phyloP scores from a whole-genome alignment of 2,797 vertebrate genomes.

The Pangasius krempfi region DNA sequence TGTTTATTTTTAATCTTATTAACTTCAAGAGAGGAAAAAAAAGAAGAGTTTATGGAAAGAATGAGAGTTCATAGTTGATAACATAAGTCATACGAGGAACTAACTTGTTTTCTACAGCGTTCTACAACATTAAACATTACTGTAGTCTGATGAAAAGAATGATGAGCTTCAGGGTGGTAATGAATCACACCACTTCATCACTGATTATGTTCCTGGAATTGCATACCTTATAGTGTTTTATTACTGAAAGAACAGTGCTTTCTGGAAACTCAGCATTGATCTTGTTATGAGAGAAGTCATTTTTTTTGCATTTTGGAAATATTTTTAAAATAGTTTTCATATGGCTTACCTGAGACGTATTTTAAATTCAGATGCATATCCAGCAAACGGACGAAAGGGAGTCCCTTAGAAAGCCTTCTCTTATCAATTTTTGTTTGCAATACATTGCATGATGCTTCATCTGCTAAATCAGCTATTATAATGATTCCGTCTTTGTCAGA shows the following conservation, averaged over 20 bases:
- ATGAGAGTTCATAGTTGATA: background rate
- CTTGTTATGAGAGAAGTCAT: background rate
- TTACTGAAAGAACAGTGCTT: background rate
- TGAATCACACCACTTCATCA: background rate
- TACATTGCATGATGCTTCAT: slow-evolving; percentile 36
- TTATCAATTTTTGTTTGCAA: slow-evolving; percentile 5
- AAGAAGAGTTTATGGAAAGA: background rate
- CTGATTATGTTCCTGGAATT: background rate
- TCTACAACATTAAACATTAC: background rate
- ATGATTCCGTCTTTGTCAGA: background rate
- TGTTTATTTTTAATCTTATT: background rate
- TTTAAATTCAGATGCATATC: background rate
- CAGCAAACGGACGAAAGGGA: background rate
- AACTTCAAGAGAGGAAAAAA: background rate
- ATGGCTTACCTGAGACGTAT: background rate
- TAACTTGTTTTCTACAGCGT: background rate
- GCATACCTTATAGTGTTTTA: background rate
- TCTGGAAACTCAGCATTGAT: slow-evolving; percentile 29
- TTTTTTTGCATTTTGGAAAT: background rate
- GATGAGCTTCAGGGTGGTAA: background rate
- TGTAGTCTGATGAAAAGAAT: background rate
- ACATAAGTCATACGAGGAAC: background rate
- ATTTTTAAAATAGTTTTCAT: background rate
- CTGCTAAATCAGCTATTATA: background rate
- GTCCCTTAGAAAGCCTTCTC: background rate